These are phyloP conservation scores for Plotosus lineatus DNA, from an alignment of 2,113 vertebrate species.

Conservation along the genomic window DNA sequence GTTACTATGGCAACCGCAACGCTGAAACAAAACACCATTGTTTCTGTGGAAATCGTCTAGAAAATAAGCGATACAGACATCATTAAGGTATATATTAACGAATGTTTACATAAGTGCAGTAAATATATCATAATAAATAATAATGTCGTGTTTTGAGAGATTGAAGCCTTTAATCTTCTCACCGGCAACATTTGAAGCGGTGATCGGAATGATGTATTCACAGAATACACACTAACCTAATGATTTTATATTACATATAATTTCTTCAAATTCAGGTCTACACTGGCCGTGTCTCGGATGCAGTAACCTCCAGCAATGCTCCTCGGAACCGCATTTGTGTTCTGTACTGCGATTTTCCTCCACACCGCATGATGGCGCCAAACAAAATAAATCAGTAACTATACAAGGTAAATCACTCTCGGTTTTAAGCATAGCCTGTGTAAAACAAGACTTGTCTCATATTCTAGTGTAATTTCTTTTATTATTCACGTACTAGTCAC, in stretches of 20 bases:
- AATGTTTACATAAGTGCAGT: not conserved
- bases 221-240: not conserved
- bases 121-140: not conserved
- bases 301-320: conserved; percentile 5
- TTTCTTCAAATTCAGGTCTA: not conserved
- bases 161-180: conserved; percentile 29
- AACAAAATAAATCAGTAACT: not conserved
- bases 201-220: not conserved
- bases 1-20: conserved; percentile 46
- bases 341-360: not conserved
- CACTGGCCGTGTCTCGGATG: conserved; percentile 6
- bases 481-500: not conserved
- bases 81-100: not conserved
- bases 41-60: not conserved
- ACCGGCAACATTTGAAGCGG: conserved; percentile 32
- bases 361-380: conserved; percentile 25
- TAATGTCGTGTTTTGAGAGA: not conserved
- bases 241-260: not conserved
- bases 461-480: too few species aligned
- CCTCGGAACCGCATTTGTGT: not conserved
- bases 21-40: conserved; percentile 3
- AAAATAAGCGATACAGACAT: not conserved
- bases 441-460: not conserved
- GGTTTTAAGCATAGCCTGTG: too few species aligned
- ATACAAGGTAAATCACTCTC: not conserved